These are phyloP conservation scores for Pteria penguin DNA, from an alignment of 2,888 invertebrate species.

Conservation along the genomic window DNA sequence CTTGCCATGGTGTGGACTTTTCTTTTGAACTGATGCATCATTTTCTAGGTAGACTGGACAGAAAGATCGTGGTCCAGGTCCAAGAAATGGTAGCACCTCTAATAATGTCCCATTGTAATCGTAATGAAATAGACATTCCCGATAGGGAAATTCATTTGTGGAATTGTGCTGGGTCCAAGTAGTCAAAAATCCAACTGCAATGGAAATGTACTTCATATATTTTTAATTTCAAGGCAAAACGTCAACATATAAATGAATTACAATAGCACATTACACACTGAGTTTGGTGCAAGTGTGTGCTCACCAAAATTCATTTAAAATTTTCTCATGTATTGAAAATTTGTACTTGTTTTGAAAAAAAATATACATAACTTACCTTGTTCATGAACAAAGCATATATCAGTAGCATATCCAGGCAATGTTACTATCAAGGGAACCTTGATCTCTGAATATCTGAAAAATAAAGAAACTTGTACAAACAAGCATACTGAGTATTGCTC, in stretches of 20 bases:
- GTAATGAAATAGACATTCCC: constrained; percentile 58
- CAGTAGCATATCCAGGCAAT: neutral
- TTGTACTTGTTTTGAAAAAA: no score
- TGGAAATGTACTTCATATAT: no score
- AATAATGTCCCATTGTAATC: constrained; percentile 47
- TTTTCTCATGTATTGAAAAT: no score
- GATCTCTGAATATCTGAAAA: no score
- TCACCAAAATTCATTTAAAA: no score
- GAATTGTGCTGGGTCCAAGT: constrained; percentile 34
- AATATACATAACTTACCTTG: neutral
- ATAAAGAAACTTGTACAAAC: no score
- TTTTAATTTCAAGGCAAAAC: no score
- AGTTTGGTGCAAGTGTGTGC: no score
- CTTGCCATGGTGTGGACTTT: constrained; percentile 6
- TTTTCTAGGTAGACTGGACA: constrained; percentile 52
- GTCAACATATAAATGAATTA: no score
- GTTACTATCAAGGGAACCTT: neutral
- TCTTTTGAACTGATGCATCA: constrained; percentile 20
- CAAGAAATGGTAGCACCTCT: constrained; percentile 59
- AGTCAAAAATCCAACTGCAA: constrained; percentile 35
- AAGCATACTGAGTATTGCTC: no score
- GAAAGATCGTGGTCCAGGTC: constrained; percentile 60
- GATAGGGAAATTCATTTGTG: constrained; percentile 28
- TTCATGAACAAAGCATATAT: neutral
- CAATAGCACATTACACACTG: no score